phyloP scores from a whole-genome alignment of 2,797 vertebrate genomes.

The Sebastes variabilis region DNA sequence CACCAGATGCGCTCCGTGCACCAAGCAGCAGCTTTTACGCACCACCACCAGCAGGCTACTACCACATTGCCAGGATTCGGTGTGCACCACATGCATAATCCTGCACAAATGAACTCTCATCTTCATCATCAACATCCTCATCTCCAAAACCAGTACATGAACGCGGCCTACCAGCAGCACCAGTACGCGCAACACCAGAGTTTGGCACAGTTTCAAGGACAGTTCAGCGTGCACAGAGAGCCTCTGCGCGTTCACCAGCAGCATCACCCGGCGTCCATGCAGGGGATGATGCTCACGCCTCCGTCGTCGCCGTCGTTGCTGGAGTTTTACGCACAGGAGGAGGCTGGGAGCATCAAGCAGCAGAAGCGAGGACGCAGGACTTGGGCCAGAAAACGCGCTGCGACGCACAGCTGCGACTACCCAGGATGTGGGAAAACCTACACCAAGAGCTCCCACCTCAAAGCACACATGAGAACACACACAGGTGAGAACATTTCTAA shows the following conservation, averaged over 20 bases:
- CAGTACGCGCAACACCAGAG: conserved; percentile 66
- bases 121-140: conserved; percentile 37
- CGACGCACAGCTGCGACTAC: conserved; percentile 93
- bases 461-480: conserved; percentile 94
- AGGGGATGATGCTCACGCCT: conserved; percentile 88
- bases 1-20: conserved; percentile 67
- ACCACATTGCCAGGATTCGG: conserved; percentile 45
- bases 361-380: conserved; percentile 89
- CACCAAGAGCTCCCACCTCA: conserved; percentile 94
- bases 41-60: conserved; percentile 68
- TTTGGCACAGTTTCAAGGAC: conserved; percentile 84
- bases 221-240: conserved; percentile 84
- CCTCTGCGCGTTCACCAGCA: conserved; percentile 78
- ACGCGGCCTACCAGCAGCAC: conserved; percentile 62
- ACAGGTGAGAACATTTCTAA: conserved; percentile 82
- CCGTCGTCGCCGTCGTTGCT: conserved; percentile 89
- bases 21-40: conserved; percentile 59
- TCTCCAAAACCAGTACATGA: conserved; percentile 70
- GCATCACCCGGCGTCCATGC: conserved; percentile 78
- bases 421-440: conserved; percentile 94
- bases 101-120: conserved; percentile 56
- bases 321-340: conserved; percentile 86
- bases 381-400: conserved; percentile 91
- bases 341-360: conserved; percentile 79
- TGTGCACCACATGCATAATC: conserved; percentile 60